phyloP scores from a whole-genome alignment of 2,797 vertebrate genomes.

The Pseudochromis fuscus region DNA sequence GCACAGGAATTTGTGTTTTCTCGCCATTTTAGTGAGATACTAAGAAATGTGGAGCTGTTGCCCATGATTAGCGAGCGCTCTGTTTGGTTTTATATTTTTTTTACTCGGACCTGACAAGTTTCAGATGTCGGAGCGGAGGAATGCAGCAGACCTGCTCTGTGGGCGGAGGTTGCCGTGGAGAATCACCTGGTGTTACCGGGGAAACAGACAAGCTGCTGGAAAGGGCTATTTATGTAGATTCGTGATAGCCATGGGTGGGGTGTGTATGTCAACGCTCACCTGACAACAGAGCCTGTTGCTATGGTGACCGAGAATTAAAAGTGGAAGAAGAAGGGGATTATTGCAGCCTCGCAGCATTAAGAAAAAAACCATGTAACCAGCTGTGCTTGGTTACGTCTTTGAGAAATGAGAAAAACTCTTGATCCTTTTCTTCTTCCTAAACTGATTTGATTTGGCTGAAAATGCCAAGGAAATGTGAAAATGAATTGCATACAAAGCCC shows the following conservation, averaged over 20 bases:
- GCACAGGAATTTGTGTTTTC: not conserved
- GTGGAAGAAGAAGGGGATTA: slow-evolving; percentile 44
- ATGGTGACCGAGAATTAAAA: slow-evolving; percentile 65
- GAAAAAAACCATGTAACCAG: slow-evolving; percentile 22
- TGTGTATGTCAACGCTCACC: slow-evolving; percentile 61
- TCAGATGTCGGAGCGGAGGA: slow-evolving; percentile 34
- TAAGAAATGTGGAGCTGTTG: not conserved
- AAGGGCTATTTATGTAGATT: slow-evolving; percentile 77
- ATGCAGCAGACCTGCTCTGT: slow-evolving; percentile 55
- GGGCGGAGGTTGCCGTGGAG: slow-evolving; percentile 76
- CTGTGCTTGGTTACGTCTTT: slow-evolving; percentile 23
- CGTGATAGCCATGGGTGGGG: slow-evolving; percentile 52
- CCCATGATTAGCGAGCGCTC: not conserved
- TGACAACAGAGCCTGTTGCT: slow-evolving; percentile 74
- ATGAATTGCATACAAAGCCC: slow-evolving; percentile 34
- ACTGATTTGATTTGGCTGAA: slow-evolving; percentile 41
- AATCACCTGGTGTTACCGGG: slow-evolving; percentile 82
- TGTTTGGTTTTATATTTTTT: no score
- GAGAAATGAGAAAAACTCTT: slow-evolving; percentile 22
- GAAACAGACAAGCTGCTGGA: slow-evolving; percentile 77
- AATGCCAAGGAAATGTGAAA: slow-evolving; percentile 41
- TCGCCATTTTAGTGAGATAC: not conserved
- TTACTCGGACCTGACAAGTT: slow-evolving; percentile 17
- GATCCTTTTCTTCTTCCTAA: slow-evolving; percentile 19
- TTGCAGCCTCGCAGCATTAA: slow-evolving; percentile 10